Evolutionary conservation across 1,140 invertebrate genomes (phyloP), one percentile per base, ranked within the genome.

Genomic region (Phocides pigmalion): DNA sequence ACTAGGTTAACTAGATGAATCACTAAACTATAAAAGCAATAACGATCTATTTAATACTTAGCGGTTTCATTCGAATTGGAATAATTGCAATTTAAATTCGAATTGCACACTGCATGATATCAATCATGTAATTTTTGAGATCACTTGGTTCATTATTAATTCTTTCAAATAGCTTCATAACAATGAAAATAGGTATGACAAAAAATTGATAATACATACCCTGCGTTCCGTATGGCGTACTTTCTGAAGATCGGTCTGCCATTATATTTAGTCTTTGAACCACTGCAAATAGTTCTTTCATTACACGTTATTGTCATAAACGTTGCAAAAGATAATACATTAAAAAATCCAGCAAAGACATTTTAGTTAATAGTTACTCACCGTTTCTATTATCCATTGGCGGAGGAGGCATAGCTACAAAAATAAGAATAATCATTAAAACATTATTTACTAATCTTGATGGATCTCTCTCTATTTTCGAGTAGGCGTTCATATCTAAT

Each of bases 201-300:
- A 6, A 28, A 4, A 28, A 8, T 28, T 1, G 6, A 28, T 4
- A 4, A 46, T 20, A 35, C 62, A 68, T 74, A 90, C 88, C 88
- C 78, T 88, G 86, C 12, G 84, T 85, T 28, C 86, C 88, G 58
- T 86, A 90, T 4, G 82, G 79, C n/a, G 88, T 89, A 61, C 76
- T 89, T 71, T 89, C 84, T 2, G 88, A 89, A 14, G 82, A 69
- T 65, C 80, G 81, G 11, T 86, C 88, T 22, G 82, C 81, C 66
- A 87, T 75, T 19, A 88, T 84, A 67, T 90, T 90, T 47, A 89
- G 59, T 63, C 86, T 83, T 62, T 89, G 86, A 16, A 90, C 81
- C 68, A 79, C 86, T 89, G 77, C 61, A 37, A 80, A 79, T 6
- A 50, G 69, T 62, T 41, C 11, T 5, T 11, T 17, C 3, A 28